Evolutionary conservation across 2,888 invertebrate species (phyloP), one percentile per base, ranked within the genome.

Genomic region (Ectropis crepuscularia): DNA sequence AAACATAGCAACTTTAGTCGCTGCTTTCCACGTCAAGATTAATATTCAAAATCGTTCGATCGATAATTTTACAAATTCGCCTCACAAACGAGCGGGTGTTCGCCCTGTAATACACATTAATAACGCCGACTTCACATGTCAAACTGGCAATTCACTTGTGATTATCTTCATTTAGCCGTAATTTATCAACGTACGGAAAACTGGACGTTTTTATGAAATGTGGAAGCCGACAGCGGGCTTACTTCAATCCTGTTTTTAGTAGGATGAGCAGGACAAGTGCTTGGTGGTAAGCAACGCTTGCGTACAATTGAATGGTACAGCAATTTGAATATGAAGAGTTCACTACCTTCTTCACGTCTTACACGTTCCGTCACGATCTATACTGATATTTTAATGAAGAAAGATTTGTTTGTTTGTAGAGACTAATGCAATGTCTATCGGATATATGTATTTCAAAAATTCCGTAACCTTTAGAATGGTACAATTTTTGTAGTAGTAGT

Each of bases 81-180:
- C 72, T 78, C 79, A 86, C 83, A 83, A 87, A 86, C 87, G 84
- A 88, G 83, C 86, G 86, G 87, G 81, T 84, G 85, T 84, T 78
- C 71, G 81, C 85, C 79, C 90, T 90, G 88, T 91, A 92, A 92
- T 90, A 90, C 82, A 88, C 91, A 92, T 92, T 88, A 89, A 91
- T 92, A 87, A 88, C 68, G 76, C 74, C 80, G 81, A 85, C 86
- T 87, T 84, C 86, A 76, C 90, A 86, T 91, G 91, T 91, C 92
- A 92, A 91, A 90, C 89, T 78, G 68, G 79, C 88, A 87, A 90
- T 92, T 84, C 84, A 70, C 82, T 79, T 82, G 82, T 82, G 85
- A 90, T 92, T 91, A 91, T 88, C 89, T 90, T 89, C 87, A 92
- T 90, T 90, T 89, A 87, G 83, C 78, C 79, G 83, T 85, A 83